Evolutionary conservation across 2,797 vertebrate species (phyloP), one percentile per base, ranked within the genome.

Genomic region (Helicolenus hilgendorfi): DNA sequence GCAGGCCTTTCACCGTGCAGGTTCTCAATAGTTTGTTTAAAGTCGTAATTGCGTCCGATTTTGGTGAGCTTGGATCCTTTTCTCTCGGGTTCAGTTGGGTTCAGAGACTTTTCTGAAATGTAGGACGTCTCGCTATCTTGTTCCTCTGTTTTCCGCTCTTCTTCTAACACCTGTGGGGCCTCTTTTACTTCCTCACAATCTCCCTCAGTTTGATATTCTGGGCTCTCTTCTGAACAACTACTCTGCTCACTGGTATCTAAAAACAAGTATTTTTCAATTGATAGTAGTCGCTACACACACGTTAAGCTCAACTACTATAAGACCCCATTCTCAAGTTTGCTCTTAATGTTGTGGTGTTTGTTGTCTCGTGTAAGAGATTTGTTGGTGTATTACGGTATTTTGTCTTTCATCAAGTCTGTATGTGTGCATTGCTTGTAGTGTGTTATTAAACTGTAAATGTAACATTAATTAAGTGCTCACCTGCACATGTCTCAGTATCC

Each of bases 1-100:
- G n/a, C 82, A 1, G 94, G 96, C 6, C 94, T 92, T 20, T 95
- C 96, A 0, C 80, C 84, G n/a, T 97, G 95, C 85, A 98, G 86
- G 85, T 97, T 98, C 74, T 96, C 89, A 0, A 24, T 73, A 1
- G 92, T 87, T 64, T 93, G 94, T 26, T 95, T 92, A 87, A 96
- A 95, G 0, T n/a, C 77, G n/a, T 85, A 87, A 1, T 36, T 88
- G 36, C 71, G 92, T 70, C 76, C 91, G 7, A 80, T 83, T 72
- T 79, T 78, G 20, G 62, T 11, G 6, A 72, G 29, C 33, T 59
- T 81, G 29, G 27, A 15, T 67, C 13, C 24, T 58, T 65, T 74
- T 41, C 11, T 60, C 5, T 27, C 53, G 0, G n/a, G 13, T 33
- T 38, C 11, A 13, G 56, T 11, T 67, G 5, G 5, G 9, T 72